These are phyloP conservation scores for Amazona finschi DNA, from an alignment of 2,797 vertebrate genomes.

Conservation along the genomic window DNA sequence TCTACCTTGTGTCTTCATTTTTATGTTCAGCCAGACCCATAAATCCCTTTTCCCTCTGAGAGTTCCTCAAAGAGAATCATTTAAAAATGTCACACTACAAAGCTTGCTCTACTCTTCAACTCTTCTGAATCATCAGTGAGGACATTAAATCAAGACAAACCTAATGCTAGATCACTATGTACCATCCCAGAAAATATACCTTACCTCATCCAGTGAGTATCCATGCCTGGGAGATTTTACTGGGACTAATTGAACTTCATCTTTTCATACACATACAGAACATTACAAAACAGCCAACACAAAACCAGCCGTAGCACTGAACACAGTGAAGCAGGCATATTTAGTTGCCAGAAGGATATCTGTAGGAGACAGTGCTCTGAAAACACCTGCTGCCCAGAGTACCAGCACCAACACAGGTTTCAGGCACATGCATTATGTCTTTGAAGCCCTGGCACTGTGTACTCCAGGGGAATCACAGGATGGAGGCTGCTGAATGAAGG, in stretches of 20 bases:
- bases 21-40: background rate
- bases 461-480: background rate
- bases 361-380: background rate
- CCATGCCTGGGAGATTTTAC: background rate
- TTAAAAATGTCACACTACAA: background rate
- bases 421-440: background rate
- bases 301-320: background rate
- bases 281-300: background rate
- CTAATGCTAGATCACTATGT: background rate
- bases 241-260: background rate
- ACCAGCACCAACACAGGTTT: background rate
- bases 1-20: background rate
- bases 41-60: background rate
- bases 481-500: background rate
- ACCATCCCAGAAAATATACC: background rate
- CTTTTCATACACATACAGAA: background rate
- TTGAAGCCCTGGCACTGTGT: background rate
- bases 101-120: background rate
- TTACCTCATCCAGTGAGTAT: fast-evolving
- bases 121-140: background rate
- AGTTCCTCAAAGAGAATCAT: background rate
- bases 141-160: background rate
- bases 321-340: background rate
- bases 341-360: background rate
- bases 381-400: background rate